Evolutionary conservation across 2,888 invertebrate species (phyloP).

Genomic region (Disparrhopalites patrizii): DNA sequence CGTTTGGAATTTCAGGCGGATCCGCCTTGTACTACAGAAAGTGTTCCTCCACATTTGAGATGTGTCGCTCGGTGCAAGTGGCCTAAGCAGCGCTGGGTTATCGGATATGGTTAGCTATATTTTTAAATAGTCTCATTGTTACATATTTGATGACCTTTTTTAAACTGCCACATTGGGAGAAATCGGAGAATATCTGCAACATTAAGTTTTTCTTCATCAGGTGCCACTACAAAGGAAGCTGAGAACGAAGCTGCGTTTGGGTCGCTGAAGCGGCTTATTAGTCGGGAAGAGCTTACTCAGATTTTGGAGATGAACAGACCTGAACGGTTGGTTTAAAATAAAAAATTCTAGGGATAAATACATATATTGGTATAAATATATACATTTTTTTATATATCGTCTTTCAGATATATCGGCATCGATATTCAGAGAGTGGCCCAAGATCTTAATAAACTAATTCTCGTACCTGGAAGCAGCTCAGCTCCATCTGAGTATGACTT

Average conservation of each 20-base stretch:
- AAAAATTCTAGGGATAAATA: too few relatives aligned
- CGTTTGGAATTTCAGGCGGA: background rate
- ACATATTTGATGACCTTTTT: too few relatives aligned
- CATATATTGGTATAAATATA: too few relatives aligned
- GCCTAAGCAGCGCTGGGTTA: background rate
- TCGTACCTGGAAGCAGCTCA: too few relatives aligned
- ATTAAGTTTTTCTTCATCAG: background rate
- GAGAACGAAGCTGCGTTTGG: background rate
- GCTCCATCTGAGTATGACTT: too few relatives aligned
- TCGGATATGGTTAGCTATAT: background rate
- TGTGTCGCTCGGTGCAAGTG: background rate
- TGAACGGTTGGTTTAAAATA: background rate
- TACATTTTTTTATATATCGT: too few relatives aligned
- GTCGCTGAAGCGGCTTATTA: background rate
- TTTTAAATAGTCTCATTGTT: too few relatives aligned
- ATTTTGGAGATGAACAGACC: background rate
- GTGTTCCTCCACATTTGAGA: background rate
- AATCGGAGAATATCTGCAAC: background rate
- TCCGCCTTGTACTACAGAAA: background rate
- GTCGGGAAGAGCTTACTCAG: background rate
- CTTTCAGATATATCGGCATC: too few relatives aligned
- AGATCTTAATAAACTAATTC: too few relatives aligned
- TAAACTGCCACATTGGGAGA: too few relatives aligned
- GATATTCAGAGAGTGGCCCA: too few relatives aligned
- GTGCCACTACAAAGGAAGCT: background rate